These are phyloP conservation scores for Vombatus ursinus DNA, from an alignment of 2,113 vertebrate species.

Conservation along the genomic window DNA sequence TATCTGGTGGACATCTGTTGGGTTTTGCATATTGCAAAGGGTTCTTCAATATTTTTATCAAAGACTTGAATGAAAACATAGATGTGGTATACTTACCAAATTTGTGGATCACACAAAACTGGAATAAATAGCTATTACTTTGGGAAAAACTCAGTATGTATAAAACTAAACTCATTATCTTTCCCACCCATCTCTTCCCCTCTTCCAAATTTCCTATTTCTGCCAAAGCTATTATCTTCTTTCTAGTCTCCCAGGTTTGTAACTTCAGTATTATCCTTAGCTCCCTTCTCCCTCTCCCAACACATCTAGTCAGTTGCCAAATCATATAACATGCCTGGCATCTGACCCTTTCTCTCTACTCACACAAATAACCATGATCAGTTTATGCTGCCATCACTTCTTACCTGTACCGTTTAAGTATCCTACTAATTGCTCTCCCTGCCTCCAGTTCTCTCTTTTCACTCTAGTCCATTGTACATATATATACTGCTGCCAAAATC, in stretches of 20 bases:
- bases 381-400: neutral
- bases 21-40: neutral
- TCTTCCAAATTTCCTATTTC: neutral
- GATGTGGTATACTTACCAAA: neutral
- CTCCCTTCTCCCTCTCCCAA: neutral
- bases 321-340: neutral
- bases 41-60: neutral
- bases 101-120: neutral
- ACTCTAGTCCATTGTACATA: neutral
- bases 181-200: neutral
- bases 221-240: neutral
- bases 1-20: neutral
- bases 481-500: neutral
- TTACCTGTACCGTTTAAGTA: neutral
- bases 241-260: neutral
- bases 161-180: neutral
- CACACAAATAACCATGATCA: neutral
- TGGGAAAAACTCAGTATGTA: neutral
- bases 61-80: neutral
- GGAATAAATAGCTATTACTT: neutral
- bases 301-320: neutral
- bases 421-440: neutral
- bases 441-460: neutral
- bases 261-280: neutral
- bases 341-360: neutral